phyloP scores from a whole-genome alignment of 1,140 invertebrate species.

The Conopomorpha cramerella region DNA sequence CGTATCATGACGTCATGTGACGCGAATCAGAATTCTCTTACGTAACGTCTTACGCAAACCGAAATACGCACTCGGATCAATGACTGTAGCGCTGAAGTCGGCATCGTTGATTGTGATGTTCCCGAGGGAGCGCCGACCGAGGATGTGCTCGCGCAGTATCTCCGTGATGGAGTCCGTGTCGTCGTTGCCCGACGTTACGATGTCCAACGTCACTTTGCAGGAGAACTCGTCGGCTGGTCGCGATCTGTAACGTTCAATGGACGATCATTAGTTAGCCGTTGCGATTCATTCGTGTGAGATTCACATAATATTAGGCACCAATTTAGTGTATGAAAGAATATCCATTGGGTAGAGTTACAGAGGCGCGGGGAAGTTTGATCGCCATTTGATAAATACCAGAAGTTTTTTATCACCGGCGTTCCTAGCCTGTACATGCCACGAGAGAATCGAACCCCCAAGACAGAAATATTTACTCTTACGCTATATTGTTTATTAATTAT shows the following conservation, averaged over 20 bases:
- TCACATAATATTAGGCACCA: no score
- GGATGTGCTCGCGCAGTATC: constrained; percentile 36
- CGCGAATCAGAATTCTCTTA: no score
- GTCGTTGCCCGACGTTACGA: constrained; percentile 32
- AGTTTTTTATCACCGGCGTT: background rate
- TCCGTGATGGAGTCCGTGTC: constrained; percentile 25
- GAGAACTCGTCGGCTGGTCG: constrained; percentile 34
- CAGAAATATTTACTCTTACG: no score
- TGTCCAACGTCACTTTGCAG: constrained; percentile 50
- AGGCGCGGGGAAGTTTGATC: no score
- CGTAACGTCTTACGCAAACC: no score
- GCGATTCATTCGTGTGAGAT: no score
- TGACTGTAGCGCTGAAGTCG: constrained; percentile 27
- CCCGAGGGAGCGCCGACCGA: constrained; percentile 19
- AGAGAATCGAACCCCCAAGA: background rate
- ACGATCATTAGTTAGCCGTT: no score
- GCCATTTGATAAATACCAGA: no score
- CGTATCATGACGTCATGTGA: no score
- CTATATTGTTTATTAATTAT: no score
- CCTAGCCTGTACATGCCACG: background rate
- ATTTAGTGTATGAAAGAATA: no score
- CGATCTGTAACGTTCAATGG: constrained; percentile 47
- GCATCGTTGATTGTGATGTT: constrained; percentile 21
- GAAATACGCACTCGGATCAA: constrained; percentile 24
- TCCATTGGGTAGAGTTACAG: no score